Evolutionary conservation across 2,888 invertebrate genomes (phyloP), one percentile per base, ranked within the genome.

Genomic region (Trissoscelio sp.): DNA sequence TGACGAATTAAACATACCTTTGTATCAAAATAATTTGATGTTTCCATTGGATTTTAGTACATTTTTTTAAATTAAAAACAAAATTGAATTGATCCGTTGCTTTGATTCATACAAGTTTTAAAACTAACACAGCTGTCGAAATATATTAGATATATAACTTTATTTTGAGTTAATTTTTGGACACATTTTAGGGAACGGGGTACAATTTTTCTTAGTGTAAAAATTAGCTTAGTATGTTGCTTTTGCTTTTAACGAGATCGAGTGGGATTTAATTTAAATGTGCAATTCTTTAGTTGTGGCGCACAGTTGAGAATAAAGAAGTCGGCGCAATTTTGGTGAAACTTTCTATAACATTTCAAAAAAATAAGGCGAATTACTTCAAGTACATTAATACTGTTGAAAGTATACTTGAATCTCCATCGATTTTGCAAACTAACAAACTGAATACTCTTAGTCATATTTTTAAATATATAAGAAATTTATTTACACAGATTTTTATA

Each of bases 21-120:
- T 16, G 73, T 79, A 79, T 67, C 46, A 79, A 79, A 79, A 79
- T 79, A 79, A 73, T 42, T 79, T 73, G 16, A 67, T 18, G 16
- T 60, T 46, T 31, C 58, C 11, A 31, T 57, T 64, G 2, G 7
- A 53, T 37, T 31, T 34, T 24, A 53, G 18, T 24, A 6, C 6
- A 46, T 11, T 11, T 55, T 69, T 16, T 39, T 70, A n/a, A 18
- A 12, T 3, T 18, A 39, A 39, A 57, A 37, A 58, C 0, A 39
- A 48, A 37, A 48, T 46, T 1, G 3, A 57, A 24, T 28, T 5
- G 4, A 51, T 37, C 24, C 12, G 2, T 11, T 53, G 7, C 1
- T 58, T 72, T 62, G 12, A 53, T 28, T 74, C 18, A 37, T 42
- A 37, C n/a, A 34, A 16, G 18, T 73, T 73, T 51, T 42, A 51